Percentiles rank a stretch among this genome's conserved stretches.
phyloP scores from a whole-genome alignment of 2,113 vertebrate species.

The Zeus faber region DNA sequence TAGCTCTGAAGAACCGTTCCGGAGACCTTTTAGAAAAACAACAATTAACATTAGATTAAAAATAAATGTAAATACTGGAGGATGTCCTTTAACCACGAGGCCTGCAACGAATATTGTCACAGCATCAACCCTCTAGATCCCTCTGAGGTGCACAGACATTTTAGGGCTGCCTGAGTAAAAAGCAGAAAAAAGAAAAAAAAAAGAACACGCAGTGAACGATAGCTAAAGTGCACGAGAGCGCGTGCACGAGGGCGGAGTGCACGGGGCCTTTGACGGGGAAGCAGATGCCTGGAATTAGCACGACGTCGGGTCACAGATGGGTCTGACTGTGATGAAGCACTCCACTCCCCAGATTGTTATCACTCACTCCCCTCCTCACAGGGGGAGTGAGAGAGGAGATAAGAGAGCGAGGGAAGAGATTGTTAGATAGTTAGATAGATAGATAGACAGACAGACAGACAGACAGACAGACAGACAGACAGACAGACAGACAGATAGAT shows the following conservation, averaged over 20 bases:
- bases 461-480: slow-evolving; percentile 15
- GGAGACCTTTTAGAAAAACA: no score
- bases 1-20: no score
- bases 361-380: slow-evolving; percentile 81
- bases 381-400: slow-evolving; percentile 55
- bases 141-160: no score
- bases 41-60: no score
- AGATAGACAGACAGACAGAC: no score
- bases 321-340: slow-evolving; percentile 90
- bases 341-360: slow-evolving; percentile 85
- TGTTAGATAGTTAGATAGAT: neutral
- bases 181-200: slow-evolving; percentile 23
- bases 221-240: slow-evolving; percentile 20
- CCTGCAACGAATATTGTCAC: no score
- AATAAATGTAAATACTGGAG: no score
- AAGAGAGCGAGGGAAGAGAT: slow-evolving; percentile 13
- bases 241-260: slow-evolving; percentile 69
- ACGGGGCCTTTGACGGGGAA: slow-evolving; percentile 90
- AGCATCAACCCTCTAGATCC: no score
- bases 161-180: neutral
- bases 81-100: no score
- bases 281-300: slow-evolving; percentile 97
- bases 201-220: slow-evolving; percentile 18
- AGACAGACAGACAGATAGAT: neutral
- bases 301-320: slow-evolving; percentile 88